These are phyloP conservation scores for Crossaster papposus DNA, from an alignment of 53 echinoderm and acorn worm species.

Conservation along the genomic window DNA sequence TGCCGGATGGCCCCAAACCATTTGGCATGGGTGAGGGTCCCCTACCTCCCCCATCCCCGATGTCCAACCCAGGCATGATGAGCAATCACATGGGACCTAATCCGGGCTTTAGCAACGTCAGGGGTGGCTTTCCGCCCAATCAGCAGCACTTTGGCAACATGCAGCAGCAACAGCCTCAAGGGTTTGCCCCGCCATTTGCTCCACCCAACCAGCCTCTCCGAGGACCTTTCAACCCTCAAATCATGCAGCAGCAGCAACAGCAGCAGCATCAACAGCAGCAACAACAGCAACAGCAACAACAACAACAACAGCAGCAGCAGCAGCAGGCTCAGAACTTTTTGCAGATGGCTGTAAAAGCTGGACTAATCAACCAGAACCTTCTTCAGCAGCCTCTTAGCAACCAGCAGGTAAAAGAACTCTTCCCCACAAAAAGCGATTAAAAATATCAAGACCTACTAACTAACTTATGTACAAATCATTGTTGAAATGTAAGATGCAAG, in stretches of 20 bases:
- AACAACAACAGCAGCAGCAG: slow-evolving; percentile 71
- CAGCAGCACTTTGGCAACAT: slow-evolving; percentile 77
- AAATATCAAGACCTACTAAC: background rate
- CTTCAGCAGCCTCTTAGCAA: slow-evolving; percentile 83
- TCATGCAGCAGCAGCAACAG: slow-evolving; percentile 73
- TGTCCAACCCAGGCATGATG: slow-evolving; percentile 63
- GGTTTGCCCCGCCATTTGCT: slow-evolving; percentile 47
- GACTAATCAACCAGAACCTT: slow-evolving; percentile 83
- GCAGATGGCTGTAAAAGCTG: slow-evolving; percentile 87
- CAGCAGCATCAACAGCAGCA: slow-evolving; percentile 80
- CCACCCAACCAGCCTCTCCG: slow-evolving; percentile 69
- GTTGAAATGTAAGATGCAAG: background rate
- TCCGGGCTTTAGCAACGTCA: slow-evolving; percentile 76
- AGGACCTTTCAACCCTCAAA: slow-evolving; percentile 71
- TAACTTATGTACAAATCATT: background rate
- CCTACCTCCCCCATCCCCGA: slow-evolving; percentile 46
- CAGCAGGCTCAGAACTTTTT: slow-evolving; percentile 74
- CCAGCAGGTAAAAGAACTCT: slow-evolving; percentile 61
- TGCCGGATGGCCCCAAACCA: slow-evolving; percentile 61
- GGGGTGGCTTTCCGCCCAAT: slow-evolving; percentile 46
- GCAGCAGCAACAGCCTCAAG: slow-evolving; percentile 61
- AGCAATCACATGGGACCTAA: slow-evolving; percentile 73
- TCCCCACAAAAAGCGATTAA: background rate
- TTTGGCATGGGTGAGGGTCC: slow-evolving; percentile 51
- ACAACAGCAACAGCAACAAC: slow-evolving; percentile 79